A percentile compares a stretch with the other conserved stretches of the same genome.
These are phyloP conservation scores for Myotis planiceps DNA, from an alignment of 2,797 vertebrate genomes.

Conservation along the genomic window DNA sequence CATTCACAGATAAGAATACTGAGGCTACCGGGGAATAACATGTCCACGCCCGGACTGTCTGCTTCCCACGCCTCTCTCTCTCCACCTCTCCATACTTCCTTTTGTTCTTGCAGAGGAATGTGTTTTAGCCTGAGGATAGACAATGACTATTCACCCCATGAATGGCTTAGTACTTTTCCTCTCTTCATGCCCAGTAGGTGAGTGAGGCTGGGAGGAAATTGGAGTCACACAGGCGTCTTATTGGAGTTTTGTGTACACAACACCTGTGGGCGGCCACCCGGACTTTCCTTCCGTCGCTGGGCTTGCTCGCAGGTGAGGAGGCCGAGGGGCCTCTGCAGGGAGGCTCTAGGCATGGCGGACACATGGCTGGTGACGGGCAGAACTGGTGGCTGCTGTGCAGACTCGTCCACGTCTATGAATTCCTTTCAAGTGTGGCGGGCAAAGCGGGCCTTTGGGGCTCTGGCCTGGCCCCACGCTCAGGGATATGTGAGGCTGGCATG, in stretches of 20 bases:
- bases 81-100: background rate
- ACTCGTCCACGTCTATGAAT: background rate
- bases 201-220: background rate
- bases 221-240: background rate
- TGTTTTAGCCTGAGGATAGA: background rate
- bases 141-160: background rate
- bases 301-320: background rate
- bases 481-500: fast-evolving
- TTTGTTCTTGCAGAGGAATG: background rate
- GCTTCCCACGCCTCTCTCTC: fast-evolving
- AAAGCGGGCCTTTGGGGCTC: background rate
- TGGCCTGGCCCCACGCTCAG: fast-evolving
- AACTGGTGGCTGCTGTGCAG: fast-evolving
- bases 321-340: background rate
- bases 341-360: background rate
- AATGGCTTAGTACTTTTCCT: background rate
- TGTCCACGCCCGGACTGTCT: fast-evolving
- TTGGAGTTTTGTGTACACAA: background rate
- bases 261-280: background rate
- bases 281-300: no score
- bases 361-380: fast-evolving
- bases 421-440: background rate
- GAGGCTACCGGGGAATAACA: background rate
- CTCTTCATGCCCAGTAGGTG: fast-evolving
- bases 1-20: background rate